Evolutionary conservation across 2,888 invertebrate genomes (phyloP).

Genomic region (Callyntrura sp.): DNA sequence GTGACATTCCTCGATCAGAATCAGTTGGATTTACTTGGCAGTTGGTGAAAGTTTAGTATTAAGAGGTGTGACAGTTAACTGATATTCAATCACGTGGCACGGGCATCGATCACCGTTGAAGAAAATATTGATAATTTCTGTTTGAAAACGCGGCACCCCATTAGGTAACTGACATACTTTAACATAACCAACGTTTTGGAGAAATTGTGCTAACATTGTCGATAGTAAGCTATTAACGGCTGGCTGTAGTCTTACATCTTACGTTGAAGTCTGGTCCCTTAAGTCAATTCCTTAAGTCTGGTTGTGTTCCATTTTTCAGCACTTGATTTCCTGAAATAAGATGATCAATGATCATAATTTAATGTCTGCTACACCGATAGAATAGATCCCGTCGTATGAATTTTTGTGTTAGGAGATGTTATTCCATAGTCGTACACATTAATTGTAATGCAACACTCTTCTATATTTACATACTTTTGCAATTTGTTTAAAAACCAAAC

Average conservation of each 20-base stretch:
- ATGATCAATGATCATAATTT: too few relatives aligned
- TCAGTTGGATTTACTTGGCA: background rate
- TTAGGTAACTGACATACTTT: conserved; percentile 20
- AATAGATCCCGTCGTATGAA: too few relatives aligned
- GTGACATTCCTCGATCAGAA: background rate
- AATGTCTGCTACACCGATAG: too few relatives aligned
- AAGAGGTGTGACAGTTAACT: background rate
- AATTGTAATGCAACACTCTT: too few relatives aligned
- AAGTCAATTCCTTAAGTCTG: too few relatives aligned
- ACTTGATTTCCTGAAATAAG: too few relatives aligned
- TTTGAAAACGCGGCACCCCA: conserved; percentile 11
- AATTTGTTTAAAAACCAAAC: background rate
- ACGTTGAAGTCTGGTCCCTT: too few relatives aligned
- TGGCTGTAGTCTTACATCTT: background rate
- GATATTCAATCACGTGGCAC: background rate
- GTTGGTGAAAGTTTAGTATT: conserved; percentile 21
- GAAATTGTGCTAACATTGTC: too few relatives aligned
- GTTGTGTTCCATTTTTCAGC: too few relatives aligned
- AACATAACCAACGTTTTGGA: background rate
- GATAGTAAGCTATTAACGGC: too few relatives aligned
- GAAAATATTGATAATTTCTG: background rate
- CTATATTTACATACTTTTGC: background rate
- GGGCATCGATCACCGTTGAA: background rate
- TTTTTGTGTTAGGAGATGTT: too few relatives aligned
- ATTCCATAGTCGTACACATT: background rate